Conservation (phyloP, 2,113 vertebrate species). For the Leptobrachium ailaonicum region DNA sequence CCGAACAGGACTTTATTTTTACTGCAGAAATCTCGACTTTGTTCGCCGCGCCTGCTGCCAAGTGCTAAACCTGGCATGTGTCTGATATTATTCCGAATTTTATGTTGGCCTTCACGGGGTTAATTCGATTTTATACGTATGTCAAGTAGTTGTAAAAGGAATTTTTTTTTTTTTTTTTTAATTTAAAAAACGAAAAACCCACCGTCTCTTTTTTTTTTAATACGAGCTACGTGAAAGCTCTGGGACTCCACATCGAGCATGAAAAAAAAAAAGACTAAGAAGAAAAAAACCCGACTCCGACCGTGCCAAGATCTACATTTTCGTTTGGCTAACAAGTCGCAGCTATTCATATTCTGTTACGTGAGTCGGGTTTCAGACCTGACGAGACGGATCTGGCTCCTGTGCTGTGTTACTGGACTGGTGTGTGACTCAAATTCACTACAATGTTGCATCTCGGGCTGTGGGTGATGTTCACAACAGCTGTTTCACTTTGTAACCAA, state of each 20-base stretch:
- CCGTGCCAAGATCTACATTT: constrained; percentile 91
- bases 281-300: constrained; percentile 60
- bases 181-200: constrained; percentile 60
- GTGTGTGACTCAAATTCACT: constrained; percentile 77
- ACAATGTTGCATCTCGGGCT: constrained; percentile 74
- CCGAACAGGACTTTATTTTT: constrained; percentile 48
- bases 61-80: constrained; percentile 40
- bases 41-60: constrained; percentile 25
- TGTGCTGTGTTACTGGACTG: constrained; percentile 78
- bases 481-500: constrained; percentile 72
- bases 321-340: constrained; percentile 80
- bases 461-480: constrained; percentile 71
- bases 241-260: constrained; percentile 71
- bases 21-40: constrained; percentile 42
- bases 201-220: constrained; percentile 75
- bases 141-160: constrained; percentile 79
- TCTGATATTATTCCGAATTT: constrained; percentile 38
- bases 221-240: constrained; percentile 65
- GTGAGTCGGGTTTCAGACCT: constrained; percentile 80
- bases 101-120: constrained; percentile 62
- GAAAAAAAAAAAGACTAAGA: constrained; percentile 62
- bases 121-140: constrained; percentile 73
- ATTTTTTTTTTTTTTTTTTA: too few relatives aligned
- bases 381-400: constrained; percentile 76
- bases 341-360: constrained; percentile 81